Conservation (phyloP, 2,797 vertebrate species). For the Rhabdomys pumilio region DNA sequence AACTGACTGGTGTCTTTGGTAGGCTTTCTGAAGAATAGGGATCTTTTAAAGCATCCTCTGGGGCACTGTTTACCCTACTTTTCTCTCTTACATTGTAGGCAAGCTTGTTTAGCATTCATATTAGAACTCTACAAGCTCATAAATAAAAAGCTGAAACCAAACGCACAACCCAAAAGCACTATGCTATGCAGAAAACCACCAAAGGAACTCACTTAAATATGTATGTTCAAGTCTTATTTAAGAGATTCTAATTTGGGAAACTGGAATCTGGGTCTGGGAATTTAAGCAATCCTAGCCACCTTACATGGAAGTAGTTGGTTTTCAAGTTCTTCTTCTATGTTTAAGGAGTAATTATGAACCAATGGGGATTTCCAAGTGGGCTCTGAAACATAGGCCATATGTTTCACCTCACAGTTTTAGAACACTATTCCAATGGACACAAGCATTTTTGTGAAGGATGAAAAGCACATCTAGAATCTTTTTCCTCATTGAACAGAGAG, state of each 20-base stretch:
- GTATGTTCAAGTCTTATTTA: constrained; percentile 10
- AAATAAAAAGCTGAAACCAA: not conserved
- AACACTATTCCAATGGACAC: not conserved
- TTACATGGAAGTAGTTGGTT: not conserved
- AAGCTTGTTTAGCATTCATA: constrained; percentile 4
- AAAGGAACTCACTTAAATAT: not conserved
- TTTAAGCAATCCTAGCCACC: not conserved
- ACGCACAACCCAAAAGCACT: constrained; percentile 14
- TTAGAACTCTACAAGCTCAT: not conserved
- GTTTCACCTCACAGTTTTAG: not conserved
- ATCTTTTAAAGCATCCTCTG: constrained; percentile 11
- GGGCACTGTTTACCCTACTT: not conserved
- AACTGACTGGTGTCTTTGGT: constrained; percentile 17
- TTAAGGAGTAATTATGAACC: not conserved
- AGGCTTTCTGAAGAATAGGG: constrained; percentile 6
- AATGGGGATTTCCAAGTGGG: not conserved
- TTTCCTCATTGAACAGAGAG: constrained; percentile 25
- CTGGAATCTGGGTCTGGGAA: not conserved
- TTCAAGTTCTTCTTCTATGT: not conserved
- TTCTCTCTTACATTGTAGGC: not conserved
- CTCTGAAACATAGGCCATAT: not conserved
- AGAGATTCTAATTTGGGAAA: not conserved
- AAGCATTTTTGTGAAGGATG: constrained; percentile 9
- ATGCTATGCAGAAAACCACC: not conserved
- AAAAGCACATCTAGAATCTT: not conserved